These are phyloP conservation scores for Drosophila kanapiae DNA, from an alignment of 1,140 invertebrate genomes.

Conservation along the genomic window DNA sequence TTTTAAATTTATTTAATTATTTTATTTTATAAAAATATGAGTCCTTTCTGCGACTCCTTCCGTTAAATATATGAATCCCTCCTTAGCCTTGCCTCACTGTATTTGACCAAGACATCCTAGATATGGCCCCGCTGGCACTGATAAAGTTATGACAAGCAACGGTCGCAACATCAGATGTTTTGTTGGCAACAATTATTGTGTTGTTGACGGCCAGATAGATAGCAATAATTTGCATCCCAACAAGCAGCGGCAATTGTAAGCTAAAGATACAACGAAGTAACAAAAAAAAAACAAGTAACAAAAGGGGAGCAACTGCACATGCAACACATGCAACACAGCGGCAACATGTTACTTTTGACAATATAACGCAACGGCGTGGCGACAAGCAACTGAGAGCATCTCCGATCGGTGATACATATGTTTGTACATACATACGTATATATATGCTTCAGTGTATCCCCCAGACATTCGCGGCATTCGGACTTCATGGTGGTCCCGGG, in stretches of 20 bases:
- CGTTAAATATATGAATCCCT: not conserved
- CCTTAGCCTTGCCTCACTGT: slow-evolving; percentile 14
- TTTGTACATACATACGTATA: not conserved
- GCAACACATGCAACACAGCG: slow-evolving; percentile 30
- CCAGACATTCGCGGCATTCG: slow-evolving; percentile 30
- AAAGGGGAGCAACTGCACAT: slow-evolving; percentile 36
- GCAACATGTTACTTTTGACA: slow-evolving; percentile 68
- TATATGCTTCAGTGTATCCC: slow-evolving; percentile 17
- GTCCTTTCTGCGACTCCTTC: not conserved
- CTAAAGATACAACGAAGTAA: slow-evolving; percentile 61
- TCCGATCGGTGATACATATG: slow-evolving; percentile 20
- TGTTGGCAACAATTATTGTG: slow-evolving; percentile 77
- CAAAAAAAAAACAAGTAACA: slow-evolving; percentile 26
- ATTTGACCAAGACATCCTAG: slow-evolving; percentile 37
- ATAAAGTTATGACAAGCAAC: slow-evolving; percentile 68
- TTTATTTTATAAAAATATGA: not conserved
- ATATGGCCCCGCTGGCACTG: slow-evolving; percentile 40
- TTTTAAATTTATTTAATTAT: not conserved
- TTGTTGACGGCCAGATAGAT: slow-evolving; percentile 76
- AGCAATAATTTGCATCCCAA: slow-evolving; percentile 65
- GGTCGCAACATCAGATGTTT: slow-evolving; percentile 68
- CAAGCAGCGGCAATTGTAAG: slow-evolving; percentile 32
- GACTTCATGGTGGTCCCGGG: slow-evolving; percentile 61
- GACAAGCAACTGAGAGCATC: slow-evolving; percentile 45
- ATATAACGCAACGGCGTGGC: slow-evolving; percentile 52